Conservation (phyloP, 1,140 invertebrate species). For the Saccostrea cuccullata region DNA sequence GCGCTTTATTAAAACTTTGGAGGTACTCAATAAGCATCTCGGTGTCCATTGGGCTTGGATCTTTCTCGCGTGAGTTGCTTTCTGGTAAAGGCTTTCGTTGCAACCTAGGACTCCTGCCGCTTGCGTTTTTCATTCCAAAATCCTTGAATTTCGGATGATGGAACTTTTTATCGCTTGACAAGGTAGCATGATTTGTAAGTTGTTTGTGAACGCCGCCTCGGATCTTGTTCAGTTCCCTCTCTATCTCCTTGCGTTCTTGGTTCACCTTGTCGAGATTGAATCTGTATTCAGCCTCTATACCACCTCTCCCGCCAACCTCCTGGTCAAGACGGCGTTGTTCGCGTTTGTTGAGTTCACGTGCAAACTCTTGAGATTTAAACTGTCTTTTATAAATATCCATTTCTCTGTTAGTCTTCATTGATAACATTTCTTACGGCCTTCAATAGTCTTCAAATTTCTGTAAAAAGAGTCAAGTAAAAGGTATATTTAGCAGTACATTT, state of each 20-base stretch:
- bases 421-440: not conserved
- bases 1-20: conserved; percentile 43
- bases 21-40: conserved; percentile 54
- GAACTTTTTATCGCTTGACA: conserved; percentile 49
- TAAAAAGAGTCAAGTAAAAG: not conserved
- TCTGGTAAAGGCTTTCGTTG: conserved; percentile 4
- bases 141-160: conserved; percentile 31
- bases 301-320: conserved; percentile 44
- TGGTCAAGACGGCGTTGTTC: conserved; percentile 51
- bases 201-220: conserved; percentile 49
- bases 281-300: conserved; percentile 45
- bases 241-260: conserved; percentile 48
- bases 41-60: conserved; percentile 42
- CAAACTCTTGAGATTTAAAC: conserved; percentile 49
- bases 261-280: conserved; percentile 51
- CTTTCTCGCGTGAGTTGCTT: conserved; percentile 2
- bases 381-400: conserved; percentile 32
- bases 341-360: conserved; percentile 49
- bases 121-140: not conserved
- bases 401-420: conserved; percentile 25
- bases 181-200: conserved; percentile 7
- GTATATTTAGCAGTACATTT: not conserved
- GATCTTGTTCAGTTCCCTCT: conserved; percentile 53
- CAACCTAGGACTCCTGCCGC: not conserved
- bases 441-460: not conserved